Percentiles rank a stretch among this genome's conserved stretches.
Conservation (phyloP, 2,888 invertebrate species). For the Camponotus fellah region DNA sequence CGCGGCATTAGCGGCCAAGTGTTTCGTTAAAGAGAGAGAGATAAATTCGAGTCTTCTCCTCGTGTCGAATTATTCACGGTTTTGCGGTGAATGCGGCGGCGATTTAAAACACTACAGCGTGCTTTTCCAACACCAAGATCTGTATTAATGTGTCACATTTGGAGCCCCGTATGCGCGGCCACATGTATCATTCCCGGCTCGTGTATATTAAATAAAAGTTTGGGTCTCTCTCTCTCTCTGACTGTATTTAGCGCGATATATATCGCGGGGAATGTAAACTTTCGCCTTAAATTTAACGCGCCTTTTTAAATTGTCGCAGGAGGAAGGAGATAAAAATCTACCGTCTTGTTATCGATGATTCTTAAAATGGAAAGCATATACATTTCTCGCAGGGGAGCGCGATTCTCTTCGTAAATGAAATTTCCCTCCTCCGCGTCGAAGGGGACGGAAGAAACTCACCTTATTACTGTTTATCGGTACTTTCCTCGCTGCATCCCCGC, state of each 20-base stretch:
- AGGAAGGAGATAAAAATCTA: constrained; percentile 7
- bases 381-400: not conserved
- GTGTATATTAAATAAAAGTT: constrained; percentile 29
- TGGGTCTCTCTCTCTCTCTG: not conserved
- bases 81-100: not conserved
- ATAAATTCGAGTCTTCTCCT: constrained; percentile 29
- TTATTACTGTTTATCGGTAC: constrained; percentile 30
- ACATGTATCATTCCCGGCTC: constrained; percentile 22
- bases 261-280: not conserved
- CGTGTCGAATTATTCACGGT: constrained; percentile 42
- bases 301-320: not conserved
- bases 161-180: constrained; percentile 11
- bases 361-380: not conserved
- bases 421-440: not conserved
- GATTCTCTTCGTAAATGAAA: constrained; percentile 19
- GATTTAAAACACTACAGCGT: constrained; percentile 25
- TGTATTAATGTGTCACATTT: constrained; percentile 18
- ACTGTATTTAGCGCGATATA: constrained; percentile 19
- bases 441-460: not conserved
- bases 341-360: constrained; percentile 7
- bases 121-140: constrained; percentile 9
- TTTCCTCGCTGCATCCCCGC: not conserved
- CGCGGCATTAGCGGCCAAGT: constrained; percentile 39
- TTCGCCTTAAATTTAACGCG: not conserved
- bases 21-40: constrained; percentile 41